These are phyloP conservation scores for Ethmia dodecea DNA, from an alignment of 2,888 invertebrate species.

Conservation along the genomic window DNA sequence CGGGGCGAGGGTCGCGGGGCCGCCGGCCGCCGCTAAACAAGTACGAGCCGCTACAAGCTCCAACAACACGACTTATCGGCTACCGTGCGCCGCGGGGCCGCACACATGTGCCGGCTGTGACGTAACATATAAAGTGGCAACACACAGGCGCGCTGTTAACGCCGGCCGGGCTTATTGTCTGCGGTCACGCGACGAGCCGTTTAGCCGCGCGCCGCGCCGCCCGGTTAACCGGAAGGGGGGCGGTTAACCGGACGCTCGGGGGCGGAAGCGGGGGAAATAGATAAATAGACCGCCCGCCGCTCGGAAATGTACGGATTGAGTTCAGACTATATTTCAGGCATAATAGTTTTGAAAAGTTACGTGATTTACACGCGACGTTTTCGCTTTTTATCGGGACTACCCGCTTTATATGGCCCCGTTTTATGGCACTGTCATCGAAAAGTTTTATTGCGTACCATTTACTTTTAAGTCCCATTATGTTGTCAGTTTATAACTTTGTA, in stretches of 20 bases:
- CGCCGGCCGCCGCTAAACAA: constrained; percentile 45
- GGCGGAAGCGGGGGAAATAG: constrained; percentile 77
- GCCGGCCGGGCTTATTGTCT: constrained; percentile 76
- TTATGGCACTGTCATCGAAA: constrained; percentile 60
- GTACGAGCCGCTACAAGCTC: constrained; percentile 51
- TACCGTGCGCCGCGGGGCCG: constrained; percentile 30
- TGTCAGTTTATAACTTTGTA: constrained; percentile 42
- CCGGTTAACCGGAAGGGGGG: constrained; percentile 77
- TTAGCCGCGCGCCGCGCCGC: constrained; percentile 73
- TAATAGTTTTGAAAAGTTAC: constrained; percentile 76
- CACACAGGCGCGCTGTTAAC: constrained; percentile 77
- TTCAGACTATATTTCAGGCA: constrained; percentile 75
- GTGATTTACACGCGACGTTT: constrained; percentile 74
- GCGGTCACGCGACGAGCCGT: constrained; percentile 78
- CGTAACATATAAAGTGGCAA: constrained; percentile 72
- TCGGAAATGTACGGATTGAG: constrained; percentile 78
- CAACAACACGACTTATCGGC: constrained; percentile 55
- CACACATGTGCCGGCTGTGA: constrained; percentile 32
- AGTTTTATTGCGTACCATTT: constrained; percentile 55
- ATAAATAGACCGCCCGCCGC: constrained; percentile 76
- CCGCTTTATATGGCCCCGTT: constrained; percentile 52
- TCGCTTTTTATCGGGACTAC: constrained; percentile 62
- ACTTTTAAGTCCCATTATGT: constrained; percentile 47
- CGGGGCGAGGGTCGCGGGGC: constrained; percentile 34
- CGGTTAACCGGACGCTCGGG: constrained; percentile 76